A percentile compares a stretch with the other conserved stretches of the same genome.
Conservation (phyloP, 1,140 invertebrate species). For the Riptortus pedestris region DNA sequence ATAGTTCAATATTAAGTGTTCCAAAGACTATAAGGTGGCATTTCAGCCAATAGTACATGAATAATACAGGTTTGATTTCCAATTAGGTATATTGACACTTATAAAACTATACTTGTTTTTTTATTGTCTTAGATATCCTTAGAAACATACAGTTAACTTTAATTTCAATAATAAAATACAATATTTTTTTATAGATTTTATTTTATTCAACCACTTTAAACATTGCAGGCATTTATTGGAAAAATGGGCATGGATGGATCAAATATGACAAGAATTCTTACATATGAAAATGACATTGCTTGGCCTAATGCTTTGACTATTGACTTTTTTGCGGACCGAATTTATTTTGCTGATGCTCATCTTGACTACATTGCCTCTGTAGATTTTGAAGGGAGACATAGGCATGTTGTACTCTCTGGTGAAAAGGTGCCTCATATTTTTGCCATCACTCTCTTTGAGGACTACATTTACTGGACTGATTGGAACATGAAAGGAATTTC, state of each 20-base stretch:
- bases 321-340: constrained; percentile 87
- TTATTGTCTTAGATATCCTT: too few species aligned
- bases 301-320: constrained; percentile 97
- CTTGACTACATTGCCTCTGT: constrained; percentile 92
- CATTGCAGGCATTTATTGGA: constrained; percentile 96
- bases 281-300: constrained; percentile 86
- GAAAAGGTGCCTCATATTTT: constrained; percentile 83
- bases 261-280: constrained; percentile 79
- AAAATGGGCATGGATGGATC: constrained; percentile 94
- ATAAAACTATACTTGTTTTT: too few species aligned
- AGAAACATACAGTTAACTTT: too few species aligned
- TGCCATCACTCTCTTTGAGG: constrained; percentile 85
- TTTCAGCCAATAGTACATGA: too few species aligned
- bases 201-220: too few species aligned
- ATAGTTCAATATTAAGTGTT: too few species aligned
- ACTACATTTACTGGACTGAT: constrained; percentile 94
- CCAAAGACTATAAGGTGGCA: too few species aligned
- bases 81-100: too few species aligned
- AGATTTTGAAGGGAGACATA: constrained; percentile 77
- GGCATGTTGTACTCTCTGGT: constrained; percentile 71
- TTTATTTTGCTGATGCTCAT: constrained; percentile 97
- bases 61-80: too few species aligned
- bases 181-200: too few species aligned
- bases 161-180: too few species aligned
- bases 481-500: constrained; percentile 89